Evolutionary conservation across 2,888 invertebrate species (phyloP).

Genomic region (Neoitamus cyanurus): DNA sequence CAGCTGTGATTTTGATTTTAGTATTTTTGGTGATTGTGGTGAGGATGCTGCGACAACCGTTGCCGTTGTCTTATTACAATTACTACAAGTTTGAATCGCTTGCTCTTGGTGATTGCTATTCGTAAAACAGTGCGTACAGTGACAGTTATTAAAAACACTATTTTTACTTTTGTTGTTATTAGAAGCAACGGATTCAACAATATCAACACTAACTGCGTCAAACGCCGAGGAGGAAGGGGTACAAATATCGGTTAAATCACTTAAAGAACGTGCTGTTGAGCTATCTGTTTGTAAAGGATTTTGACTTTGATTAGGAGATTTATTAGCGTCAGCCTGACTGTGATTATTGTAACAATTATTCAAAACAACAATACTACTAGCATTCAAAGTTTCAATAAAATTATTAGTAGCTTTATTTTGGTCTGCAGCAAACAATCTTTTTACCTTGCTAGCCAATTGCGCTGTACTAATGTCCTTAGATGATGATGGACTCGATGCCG

Average conservation of each 20-base stretch:
- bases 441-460: conserved; percentile 53
- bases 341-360: conserved; percentile 45
- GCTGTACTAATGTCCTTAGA: conserved; percentile 47
- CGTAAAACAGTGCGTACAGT: conserved; percentile 49
- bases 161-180: conserved; percentile 33
- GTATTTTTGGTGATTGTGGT: conserved; percentile 29
- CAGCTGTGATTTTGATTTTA: background rate
- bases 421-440: conserved; percentile 51
- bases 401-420: conserved; percentile 48
- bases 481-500: conserved; percentile 45
- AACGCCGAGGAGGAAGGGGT: conserved; percentile 11
- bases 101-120: conserved; percentile 48
- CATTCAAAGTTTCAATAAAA: conserved; percentile 39
- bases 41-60: conserved; percentile 12
- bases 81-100: conserved; percentile 35
- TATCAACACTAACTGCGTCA: conserved; percentile 30
- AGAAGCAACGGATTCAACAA: conserved; percentile 35
- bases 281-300: conserved; percentile 42
- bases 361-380: conserved; percentile 51
- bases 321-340: conserved; percentile 43
- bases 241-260: conserved; percentile 2
- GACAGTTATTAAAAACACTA: conserved; percentile 44
- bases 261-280: conserved; percentile 32
- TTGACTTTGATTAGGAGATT: conserved; percentile 36
- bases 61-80: conserved; percentile 41